Evolutionary conservation across 2,113 vertebrate genomes (phyloP), one percentile per base, ranked within the genome.

Genomic region (Pandion haliaetus): DNA sequence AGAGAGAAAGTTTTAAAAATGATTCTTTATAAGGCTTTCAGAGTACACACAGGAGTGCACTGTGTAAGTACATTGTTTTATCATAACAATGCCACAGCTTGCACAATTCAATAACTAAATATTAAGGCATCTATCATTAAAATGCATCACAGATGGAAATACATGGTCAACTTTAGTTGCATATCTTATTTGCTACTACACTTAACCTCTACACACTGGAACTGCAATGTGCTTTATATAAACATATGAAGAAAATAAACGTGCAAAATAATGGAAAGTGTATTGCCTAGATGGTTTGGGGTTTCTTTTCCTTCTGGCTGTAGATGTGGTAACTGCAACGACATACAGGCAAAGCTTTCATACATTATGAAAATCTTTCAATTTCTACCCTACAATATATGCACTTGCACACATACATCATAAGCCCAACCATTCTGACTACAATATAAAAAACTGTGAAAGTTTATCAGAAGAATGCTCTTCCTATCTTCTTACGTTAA

Each of bases 121-220:
- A 12, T 14, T 9, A 50, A 54, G 57, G 29, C 47, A 66, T 31
- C 9, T 31, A 1, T 8, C n/a, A 44, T 40, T 69, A 19, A 42
- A 57, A 61, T 6, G 8, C 31, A 73, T 14, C 38, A 38, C 14
- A 58, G 65, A 78, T 7, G 42, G 40, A 89, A 82, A 71, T 2
- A 6, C 0, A 69, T 12, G 50, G 66, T 8, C 44, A 36, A 2
- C 42, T 1, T 2, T 12, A 42, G 9, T 1, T 62, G 40, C 8
- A 19, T 8, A 4, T 4, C 8, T 25, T 11, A 26, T 50, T 58
- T 92, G 40, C 54, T 80, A 23, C 14, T 34, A 10, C n/a, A 44
- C 12, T 44, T 20, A 32, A 76, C 29, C 72, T 55, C 29, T 24
- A 8, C 54, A 26, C 5, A 4, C 17, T 58, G 34, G 23, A 18